Percentiles rank a stretch among this genome's conserved stretches.
Evolutionary conservation across 2,113 vertebrate genomes (phyloP).

Genomic region (Perca fluviatilis): DNA sequence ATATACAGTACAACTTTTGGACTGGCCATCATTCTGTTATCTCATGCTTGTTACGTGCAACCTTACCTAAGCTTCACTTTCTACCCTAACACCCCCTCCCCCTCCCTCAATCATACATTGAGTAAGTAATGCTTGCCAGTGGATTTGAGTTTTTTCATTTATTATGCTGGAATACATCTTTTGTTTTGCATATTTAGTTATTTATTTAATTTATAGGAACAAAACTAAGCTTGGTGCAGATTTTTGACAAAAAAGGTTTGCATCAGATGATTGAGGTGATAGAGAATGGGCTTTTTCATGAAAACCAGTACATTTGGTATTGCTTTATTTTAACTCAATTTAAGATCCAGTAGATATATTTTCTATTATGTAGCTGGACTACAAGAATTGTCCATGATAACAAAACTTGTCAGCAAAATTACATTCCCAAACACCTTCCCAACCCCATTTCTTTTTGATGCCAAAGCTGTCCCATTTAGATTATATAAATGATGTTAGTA

Average conservation of each 20-base stretch:
- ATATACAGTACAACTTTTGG: background rate
- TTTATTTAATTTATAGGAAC: background rate
- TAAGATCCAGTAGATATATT: background rate
- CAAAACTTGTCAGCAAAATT: background rate
- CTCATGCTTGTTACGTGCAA: slow-evolving; percentile 20
- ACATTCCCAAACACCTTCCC: background rate
- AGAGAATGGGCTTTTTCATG: background rate
- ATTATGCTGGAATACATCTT: slow-evolving; percentile 2
- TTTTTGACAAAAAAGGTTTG: background rate
- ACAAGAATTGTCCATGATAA: background rate
- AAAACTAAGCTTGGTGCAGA: background rate
- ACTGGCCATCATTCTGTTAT: slow-evolving; percentile 9
- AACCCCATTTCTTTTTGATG: background rate
- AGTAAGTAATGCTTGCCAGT: background rate
- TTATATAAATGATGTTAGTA: background rate
- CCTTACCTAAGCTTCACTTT: slow-evolving; percentile 5
- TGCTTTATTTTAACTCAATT: background rate
- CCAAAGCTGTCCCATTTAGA: background rate
- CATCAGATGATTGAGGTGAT: background rate
- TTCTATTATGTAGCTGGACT: background rate
- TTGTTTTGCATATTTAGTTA: slow-evolving; percentile 17
- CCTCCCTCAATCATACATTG: background rate
- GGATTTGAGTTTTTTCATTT: slow-evolving; percentile 3
- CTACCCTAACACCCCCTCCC: background rate
- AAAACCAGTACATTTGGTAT: background rate